These are phyloP conservation scores for Tetheella fluctuosa DNA, from an alignment of 2,888 invertebrate species.

Conservation along the genomic window DNA sequence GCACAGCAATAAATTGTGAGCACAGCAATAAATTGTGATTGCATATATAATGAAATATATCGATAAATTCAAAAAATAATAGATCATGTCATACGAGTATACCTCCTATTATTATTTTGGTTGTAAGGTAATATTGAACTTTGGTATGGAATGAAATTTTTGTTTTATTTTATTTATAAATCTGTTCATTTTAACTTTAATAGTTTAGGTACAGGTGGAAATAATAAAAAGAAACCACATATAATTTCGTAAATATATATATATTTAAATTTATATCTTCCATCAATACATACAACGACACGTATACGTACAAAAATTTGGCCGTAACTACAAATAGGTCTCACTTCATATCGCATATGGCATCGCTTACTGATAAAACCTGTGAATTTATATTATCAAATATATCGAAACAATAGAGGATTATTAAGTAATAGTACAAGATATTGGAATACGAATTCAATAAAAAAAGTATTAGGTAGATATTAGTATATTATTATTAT, in stretches of 20 bases:
- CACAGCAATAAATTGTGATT: no score
- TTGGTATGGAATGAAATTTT: no score
- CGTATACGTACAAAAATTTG: slow-evolving; percentile 75
- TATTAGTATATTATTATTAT: no score
- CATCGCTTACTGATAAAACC: slow-evolving; percentile 45
- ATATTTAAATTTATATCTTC: slow-evolving; percentile 85
- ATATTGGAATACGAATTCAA: slow-evolving; percentile 1
- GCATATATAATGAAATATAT: no score
- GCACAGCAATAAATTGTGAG: no score
- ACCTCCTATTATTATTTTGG: no score
- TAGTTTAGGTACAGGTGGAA: no score
- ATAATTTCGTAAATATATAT: slow-evolving; percentile 84
- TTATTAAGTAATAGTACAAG: background rate
- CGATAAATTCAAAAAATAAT: no score
- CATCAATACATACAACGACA: slow-evolving; percentile 84
- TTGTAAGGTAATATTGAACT: no score
- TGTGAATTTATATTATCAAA: background rate
- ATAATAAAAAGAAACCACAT: slow-evolving; percentile 56
- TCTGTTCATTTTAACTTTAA: no score
- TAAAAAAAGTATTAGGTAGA: background rate
- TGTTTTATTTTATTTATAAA: no score
- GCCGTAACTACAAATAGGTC: slow-evolving; percentile 70
- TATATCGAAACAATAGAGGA: background rate
- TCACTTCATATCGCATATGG: slow-evolving; percentile 73
- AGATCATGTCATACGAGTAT: no score